Base-by-base conservation (phyloP, 2,797 vertebrate species). In the Manis javanica region DNA sequence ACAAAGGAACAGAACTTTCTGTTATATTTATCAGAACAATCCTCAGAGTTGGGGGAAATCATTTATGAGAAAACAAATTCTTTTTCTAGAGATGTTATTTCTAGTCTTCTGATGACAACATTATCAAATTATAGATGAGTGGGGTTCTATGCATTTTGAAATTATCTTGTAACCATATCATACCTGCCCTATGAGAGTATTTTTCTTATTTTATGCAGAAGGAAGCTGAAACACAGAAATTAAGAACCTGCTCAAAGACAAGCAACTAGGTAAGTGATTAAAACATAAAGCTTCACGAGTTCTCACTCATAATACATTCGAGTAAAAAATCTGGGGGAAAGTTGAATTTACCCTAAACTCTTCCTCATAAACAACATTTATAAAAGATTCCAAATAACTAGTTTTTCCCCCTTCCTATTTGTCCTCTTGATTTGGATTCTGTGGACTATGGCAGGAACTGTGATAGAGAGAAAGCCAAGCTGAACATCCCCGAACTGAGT, bases 131-230 rank as follows among this genome's bases (percentile, higher is more conserved):
- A 69, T 9, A 57, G 11, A 31, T n/a, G 29, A 31, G 13, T 92
- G 63, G 8, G 42, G 0, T 69, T 84, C 55, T 83, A 77, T 72
- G n/a, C 29, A 72, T 93, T 93, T 69, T 57, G 2, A 86, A 91
- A 95, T 88, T 21, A 53, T 53, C 3, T 81, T 6, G 31, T 10
- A 51, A n/a, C 31, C 31, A 69, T 86, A 39, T 61, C n/a, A 64
- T 61, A 59, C 46, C 46, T 79, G 39, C 61, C 39, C 16, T 75
- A 9, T 34, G 59, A 90, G 6, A 93, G 4, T 31, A 39, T 24
- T 29, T 51, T 90, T 96, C 51, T 95, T 51, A 84, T 39, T 81
- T 84, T 42, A 46, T 4, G 68, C 21, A 63, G 61, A 91, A 94
- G 24, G 23, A 31, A 81, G 29, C 10, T 61, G 34, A 90, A 94